phyloP scores from a whole-genome alignment of 2,888 invertebrate species.

The Yponomeuta evonymella region DNA sequence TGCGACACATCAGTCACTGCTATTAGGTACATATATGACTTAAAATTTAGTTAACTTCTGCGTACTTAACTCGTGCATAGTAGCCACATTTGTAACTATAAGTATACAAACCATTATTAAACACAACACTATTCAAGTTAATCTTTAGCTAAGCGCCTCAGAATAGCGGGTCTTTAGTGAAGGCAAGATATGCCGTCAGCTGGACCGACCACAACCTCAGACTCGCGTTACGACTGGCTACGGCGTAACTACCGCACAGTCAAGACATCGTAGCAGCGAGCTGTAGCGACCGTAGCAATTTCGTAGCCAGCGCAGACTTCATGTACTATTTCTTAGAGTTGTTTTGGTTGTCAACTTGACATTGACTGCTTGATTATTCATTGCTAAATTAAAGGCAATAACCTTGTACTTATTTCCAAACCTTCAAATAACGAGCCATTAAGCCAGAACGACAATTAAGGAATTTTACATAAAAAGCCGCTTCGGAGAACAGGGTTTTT shows the following conservation, averaged over 20 bases:
- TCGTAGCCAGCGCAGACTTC: background rate
- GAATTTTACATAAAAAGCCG: background rate
- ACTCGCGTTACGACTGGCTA: background rate
- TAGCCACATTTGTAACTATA: no score
- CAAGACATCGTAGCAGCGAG: background rate
- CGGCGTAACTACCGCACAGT: background rate
- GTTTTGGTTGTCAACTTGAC: background rate
- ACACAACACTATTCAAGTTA: background rate
- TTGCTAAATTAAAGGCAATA: background rate
- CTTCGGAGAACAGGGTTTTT: background rate
- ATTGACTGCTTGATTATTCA: background rate
- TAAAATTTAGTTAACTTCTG: no score
- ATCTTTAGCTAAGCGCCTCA: background rate
- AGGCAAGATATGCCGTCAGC: conserved; percentile 29
- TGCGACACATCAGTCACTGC: no score
- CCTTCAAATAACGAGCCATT: background rate
- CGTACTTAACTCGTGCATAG: no score
- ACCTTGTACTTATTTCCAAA: background rate
- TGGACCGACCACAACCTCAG: conserved; percentile 20
- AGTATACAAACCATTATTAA: no score
- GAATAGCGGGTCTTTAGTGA: background rate
- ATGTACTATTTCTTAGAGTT: background rate
- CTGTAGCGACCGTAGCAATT: background rate
- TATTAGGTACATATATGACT: no score
- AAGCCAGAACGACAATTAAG: no score